Percentiles rank a stretch among this genome's conserved stretches.
phyloP scores from a whole-genome alignment of 2,888 invertebrate genomes.

The Deilephila porcellus region DNA sequence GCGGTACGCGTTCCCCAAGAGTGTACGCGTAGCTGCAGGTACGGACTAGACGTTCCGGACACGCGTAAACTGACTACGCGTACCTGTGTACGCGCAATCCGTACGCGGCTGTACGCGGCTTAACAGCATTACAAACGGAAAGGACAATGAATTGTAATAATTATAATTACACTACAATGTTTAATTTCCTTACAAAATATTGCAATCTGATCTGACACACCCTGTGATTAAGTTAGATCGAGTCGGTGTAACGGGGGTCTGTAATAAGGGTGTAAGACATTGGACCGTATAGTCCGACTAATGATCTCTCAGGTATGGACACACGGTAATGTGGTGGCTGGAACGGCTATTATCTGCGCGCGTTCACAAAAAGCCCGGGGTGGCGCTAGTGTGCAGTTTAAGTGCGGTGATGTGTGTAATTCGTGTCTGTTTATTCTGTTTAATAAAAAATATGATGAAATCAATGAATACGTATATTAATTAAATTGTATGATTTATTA shows the following conservation, averaged over 20 bases:
- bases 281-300: constrained; percentile 37
- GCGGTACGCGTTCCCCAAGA: too few species aligned
- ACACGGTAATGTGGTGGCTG: constrained; percentile 38
- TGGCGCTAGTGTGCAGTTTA: constrained; percentile 23
- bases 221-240: constrained; percentile 27
- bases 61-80: too few species aligned
- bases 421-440: background rate
- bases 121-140: background rate
- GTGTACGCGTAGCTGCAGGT: too few species aligned
- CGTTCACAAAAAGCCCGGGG: constrained; percentile 29
- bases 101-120: too few species aligned
- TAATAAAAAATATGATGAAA: too few species aligned
- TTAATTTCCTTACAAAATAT: constrained; percentile 14
- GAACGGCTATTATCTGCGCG: constrained; percentile 34
- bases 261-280: constrained; percentile 45
- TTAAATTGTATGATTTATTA: too few species aligned
- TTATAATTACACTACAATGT: background rate
- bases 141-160: background rate
- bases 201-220: constrained; percentile 23
- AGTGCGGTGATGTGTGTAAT: background rate
- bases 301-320: constrained; percentile 41
- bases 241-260: constrained; percentile 40
- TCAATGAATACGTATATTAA: too few species aligned
- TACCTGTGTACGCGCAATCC: too few species aligned
- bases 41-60: too few species aligned